Evolutionary conservation across 2,113 vertebrate genomes (phyloP).

Genomic region (Anas platyrhynchos): DNA sequence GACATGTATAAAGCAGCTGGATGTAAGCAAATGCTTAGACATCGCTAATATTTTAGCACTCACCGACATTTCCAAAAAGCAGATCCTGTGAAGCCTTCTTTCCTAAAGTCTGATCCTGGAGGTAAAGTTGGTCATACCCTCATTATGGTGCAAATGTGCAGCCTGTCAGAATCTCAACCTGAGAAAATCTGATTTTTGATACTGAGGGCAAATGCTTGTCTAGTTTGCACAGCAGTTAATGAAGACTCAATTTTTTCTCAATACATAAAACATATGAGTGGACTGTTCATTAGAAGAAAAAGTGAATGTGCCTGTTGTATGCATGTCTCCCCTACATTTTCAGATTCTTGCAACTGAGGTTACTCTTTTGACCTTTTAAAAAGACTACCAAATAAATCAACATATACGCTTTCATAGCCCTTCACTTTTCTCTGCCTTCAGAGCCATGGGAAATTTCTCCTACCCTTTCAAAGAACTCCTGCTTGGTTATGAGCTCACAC

Average conservation of each 20-base stretch:
- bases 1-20: background rate
- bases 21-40: background rate
- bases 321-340: background rate
- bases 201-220: background rate
- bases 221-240: background rate
- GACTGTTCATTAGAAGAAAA: background rate
- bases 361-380: background rate
- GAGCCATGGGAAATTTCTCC: background rate
- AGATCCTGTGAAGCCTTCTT: background rate
- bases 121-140: background rate
- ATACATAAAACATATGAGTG: background rate
- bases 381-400: background rate
- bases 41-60: background rate
- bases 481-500: background rate
- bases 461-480: background rate
- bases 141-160: background rate
- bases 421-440: background rate
- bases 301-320: accelerated
- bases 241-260: background rate
- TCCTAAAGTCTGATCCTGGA: background rate
- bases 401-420: accelerated
- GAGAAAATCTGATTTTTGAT: background rate
- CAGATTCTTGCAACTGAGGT: background rate
- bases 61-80: background rate
- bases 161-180: background rate